phyloP scores from a whole-genome alignment of 1,140 invertebrate genomes.

The Stenopsyche tienmushanensis region DNA sequence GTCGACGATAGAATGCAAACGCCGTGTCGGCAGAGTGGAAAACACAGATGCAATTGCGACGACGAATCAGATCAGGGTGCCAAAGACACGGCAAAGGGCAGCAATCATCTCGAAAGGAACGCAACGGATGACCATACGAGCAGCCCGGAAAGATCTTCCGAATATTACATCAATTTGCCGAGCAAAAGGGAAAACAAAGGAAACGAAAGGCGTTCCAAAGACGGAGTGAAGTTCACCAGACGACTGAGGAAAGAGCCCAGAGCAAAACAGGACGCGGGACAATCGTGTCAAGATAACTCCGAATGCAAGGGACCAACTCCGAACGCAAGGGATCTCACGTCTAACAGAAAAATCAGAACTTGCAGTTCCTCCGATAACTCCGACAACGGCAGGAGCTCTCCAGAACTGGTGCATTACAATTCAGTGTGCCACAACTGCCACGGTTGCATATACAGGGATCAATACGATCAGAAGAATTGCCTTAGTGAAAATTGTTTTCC shows the following conservation, averaged over 20 bases:
- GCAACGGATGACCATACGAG: background rate
- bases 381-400: constrained; percentile 15
- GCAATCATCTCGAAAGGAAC: background rate
- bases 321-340: constrained; percentile 6
- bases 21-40: constrained; percentile 68
- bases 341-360: constrained; percentile 20
- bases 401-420: constrained; percentile 25
- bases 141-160: background rate
- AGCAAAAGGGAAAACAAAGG: background rate
- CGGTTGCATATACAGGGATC: background rate
- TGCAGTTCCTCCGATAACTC: constrained; percentile 11
- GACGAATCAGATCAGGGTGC: constrained; percentile 54
- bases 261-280: constrained; percentile 47
- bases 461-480: background rate
- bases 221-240: constrained; percentile 31
- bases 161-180: background rate
- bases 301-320: constrained; percentile 36
- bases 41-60: constrained; percentile 67
- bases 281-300: constrained; percentile 43
- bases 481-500: too few species aligned
- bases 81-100: background rate
- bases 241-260: constrained; percentile 52
- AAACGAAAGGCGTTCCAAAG: constrained; percentile 8
- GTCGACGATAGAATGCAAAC: constrained; percentile 71
- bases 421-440: constrained; percentile 3